These are phyloP conservation scores for Calephelis perditalis DNA, from an alignment of 2,888 invertebrate species.

Conservation along the genomic window DNA sequence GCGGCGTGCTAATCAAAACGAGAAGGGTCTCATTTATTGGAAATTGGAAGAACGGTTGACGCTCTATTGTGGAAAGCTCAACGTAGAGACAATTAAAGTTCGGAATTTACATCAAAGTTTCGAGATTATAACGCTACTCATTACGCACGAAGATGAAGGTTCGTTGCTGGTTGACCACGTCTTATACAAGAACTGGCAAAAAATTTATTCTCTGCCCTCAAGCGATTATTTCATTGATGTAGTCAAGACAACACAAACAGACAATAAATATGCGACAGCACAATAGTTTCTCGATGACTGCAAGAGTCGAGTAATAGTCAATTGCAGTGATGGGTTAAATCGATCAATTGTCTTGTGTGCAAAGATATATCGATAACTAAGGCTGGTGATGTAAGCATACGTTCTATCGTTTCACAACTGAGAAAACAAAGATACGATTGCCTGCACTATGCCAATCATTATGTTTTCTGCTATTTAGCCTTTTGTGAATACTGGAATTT, in stretches of 20 bases:
- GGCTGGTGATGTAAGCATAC: background rate
- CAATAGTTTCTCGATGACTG: background rate
- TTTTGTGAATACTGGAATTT: background rate
- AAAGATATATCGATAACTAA: background rate
- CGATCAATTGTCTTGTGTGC: background rate
- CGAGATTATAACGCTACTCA: background rate
- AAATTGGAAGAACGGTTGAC: too few relatives aligned
- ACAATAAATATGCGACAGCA: background rate
- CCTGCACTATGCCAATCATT: background rate
- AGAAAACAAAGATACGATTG: background rate
- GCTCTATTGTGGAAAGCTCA: too few relatives aligned
- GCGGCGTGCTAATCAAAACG: too few relatives aligned
- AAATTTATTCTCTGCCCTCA: background rate
- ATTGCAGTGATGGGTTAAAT: background rate
- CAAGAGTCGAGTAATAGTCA: background rate
- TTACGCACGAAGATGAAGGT: slow-evolving; percentile 14
- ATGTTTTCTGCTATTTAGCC: background rate
- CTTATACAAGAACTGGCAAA: slow-evolving; percentile 3
- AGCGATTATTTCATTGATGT: background rate
- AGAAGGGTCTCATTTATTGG: too few relatives aligned
- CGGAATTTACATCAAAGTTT: background rate
- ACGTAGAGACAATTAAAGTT: too few relatives aligned
- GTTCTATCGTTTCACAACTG: background rate
- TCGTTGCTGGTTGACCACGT: slow-evolving; percentile 14
- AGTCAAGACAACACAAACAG: background rate